Conservation (phyloP, 2,888 invertebrate genomes). For the Xylota sylvarum region DNA sequence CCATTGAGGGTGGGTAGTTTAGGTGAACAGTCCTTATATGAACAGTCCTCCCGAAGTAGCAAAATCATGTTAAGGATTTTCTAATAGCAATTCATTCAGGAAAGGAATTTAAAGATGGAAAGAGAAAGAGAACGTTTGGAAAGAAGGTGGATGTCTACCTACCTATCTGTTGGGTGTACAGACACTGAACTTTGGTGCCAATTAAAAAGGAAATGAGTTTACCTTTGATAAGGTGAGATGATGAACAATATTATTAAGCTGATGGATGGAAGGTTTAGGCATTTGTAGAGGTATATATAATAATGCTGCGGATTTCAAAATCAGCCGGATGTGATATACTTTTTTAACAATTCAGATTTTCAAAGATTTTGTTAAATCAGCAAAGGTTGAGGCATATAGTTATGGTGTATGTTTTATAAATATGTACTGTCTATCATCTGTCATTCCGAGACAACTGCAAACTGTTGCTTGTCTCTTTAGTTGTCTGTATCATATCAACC, state of each 20-base stretch:
- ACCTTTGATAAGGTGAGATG: constrained; percentile 18
- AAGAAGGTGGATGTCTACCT: neutral
- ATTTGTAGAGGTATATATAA: no score
- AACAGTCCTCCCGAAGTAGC: constrained; percentile 2
- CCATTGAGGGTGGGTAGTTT: neutral
- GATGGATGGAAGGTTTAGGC: neutral
- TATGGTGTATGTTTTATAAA: no score
- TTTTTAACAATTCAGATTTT: neutral
- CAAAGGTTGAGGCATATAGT: neutral
- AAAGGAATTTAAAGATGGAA: neutral
- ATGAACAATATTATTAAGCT: neutral
- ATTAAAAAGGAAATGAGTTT: constrained; percentile 53
- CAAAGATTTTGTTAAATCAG: neutral
- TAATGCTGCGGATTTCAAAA: no score
- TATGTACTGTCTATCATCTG: no score
- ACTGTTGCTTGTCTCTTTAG: no score
- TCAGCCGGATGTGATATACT: no score
- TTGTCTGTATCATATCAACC: no score
- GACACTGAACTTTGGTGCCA: constrained; percentile 48
- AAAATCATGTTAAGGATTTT: constrained; percentile 43
- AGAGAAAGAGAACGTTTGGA: neutral
- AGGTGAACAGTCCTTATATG: neutral
- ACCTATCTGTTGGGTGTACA: neutral
- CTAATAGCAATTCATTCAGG: constrained; percentile 44
- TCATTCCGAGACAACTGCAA: no score